These are phyloP conservation scores for Batillaria attramentaria DNA, from an alignment of 1,140 invertebrate genomes.

Conservation along the genomic window DNA sequence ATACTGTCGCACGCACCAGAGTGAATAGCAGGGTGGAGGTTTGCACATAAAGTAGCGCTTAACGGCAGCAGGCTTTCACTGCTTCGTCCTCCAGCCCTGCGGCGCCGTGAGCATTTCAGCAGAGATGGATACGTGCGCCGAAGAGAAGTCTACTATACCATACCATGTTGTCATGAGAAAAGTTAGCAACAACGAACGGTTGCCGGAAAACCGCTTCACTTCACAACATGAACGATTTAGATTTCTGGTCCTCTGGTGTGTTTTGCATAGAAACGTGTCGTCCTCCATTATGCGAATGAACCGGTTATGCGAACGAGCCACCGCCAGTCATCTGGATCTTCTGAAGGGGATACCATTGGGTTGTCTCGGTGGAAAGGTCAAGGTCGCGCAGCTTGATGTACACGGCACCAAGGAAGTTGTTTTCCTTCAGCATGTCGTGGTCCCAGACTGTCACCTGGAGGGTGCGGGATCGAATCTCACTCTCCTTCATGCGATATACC, in stretches of 20 bases:
- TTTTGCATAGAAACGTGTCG: not conserved
- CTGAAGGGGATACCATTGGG: conserved; percentile 71
- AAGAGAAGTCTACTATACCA: not conserved
- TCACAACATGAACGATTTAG: not conserved
- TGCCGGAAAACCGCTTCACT: no score
- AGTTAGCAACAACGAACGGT: not conserved
- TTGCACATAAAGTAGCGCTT: no score
- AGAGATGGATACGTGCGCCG: not conserved
- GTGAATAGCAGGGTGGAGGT: no score
- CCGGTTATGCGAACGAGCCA: conserved; percentile 29
- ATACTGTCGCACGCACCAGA: no score
- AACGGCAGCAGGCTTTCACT: no score
- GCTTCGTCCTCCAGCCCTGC: no score
- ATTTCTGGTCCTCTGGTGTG: not conserved
- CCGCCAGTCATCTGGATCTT: conserved; percentile 57
- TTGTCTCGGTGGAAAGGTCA: conserved; percentile 84
- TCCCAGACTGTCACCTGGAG: conserved; percentile 96
- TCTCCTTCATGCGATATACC: conserved; percentile 88
- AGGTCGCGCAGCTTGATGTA: conserved; percentile 80
- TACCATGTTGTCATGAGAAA: no score
- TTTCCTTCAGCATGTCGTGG: conserved; percentile 94
- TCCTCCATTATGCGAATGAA: not conserved
- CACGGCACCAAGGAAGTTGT: conserved; percentile 93
- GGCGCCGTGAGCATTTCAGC: no score
- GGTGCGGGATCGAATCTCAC: conserved; percentile 82